Base-by-base conservation (phyloP, 2,797 vertebrate species). In the Petrocephalus sullivani region DNA sequence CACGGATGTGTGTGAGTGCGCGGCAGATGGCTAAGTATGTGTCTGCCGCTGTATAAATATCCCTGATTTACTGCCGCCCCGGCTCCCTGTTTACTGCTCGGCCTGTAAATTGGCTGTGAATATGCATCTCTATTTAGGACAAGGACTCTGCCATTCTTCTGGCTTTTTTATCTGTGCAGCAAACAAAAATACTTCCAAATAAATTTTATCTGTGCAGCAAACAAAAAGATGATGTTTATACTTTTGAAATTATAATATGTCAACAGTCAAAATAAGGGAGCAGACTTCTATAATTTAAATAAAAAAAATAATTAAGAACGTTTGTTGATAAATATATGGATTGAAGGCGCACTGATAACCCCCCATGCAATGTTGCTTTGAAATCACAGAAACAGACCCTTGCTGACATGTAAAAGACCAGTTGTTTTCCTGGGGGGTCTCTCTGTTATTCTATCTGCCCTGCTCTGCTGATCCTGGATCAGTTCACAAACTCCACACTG, bases 121-220 rank as follows among this genome's bases (percentile, higher is more conserved):
- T 53, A 57, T 37, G 84, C 84, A 58, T 57, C 54, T 85, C 23
- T 28, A 53, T 85, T 85, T 57, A 84, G 46, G 82, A 84, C 49
- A 84, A 28, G 82, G 19, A 21, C 81, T 53, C 81, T 33, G n/a
- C 21, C 53, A 21, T 21, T 83, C 21, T 23, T 9, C n/a, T 83
- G 16, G 10, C 7, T n/a, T 49, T 81, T 46, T 81, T 81, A 81
- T 81, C 75, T 49, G 75, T 37, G 8, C 37, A 49, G 16, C 33
- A 46, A 78, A 78, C 33, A 46, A 78, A 78, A 16, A 78, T 37
- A 46, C 23, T 28, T 64, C 23, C 10, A 64, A 67, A 67, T 23
- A 67, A 67, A 67, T 33, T 28, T 67, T 67, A 28, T 67, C 61
- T 4, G 23, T 23, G 12, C 9, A 67, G 9, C 23, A 67, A 67